These are phyloP conservation scores for Psittacula cyanocephala DNA, from an alignment of 2,113 vertebrate genomes.

Conservation along the genomic window DNA sequence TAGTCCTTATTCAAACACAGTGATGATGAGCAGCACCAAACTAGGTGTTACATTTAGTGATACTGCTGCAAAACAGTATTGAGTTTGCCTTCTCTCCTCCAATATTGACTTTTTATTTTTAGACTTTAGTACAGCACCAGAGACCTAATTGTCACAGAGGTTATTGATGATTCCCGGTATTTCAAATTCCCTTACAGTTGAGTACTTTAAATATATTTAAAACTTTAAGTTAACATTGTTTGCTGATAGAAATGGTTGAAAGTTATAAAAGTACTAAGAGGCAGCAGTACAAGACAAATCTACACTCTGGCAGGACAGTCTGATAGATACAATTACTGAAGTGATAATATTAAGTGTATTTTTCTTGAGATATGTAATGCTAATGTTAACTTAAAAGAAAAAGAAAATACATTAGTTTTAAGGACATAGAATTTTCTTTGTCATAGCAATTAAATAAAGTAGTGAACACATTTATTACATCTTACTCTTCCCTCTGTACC, in stretches of 20 bases:
- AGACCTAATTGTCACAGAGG: not conserved
- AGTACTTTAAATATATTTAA: not conserved
- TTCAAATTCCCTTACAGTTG: not conserved
- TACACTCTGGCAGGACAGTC: not conserved
- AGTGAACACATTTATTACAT: not conserved
- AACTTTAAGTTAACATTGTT: not conserved
- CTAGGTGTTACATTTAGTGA: accelerated
- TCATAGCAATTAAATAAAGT: slow-evolving; percentile 1
- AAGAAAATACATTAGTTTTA: not conserved
- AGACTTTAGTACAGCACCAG: not conserved
- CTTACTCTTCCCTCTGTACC: not conserved
- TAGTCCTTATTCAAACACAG: accelerated
- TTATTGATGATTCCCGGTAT: accelerated
- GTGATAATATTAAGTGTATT: not conserved
- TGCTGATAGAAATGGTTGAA: not conserved
- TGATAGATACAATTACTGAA: not conserved
- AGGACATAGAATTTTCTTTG: slow-evolving; percentile 2
- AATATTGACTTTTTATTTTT: not conserved
- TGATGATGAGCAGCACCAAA: not conserved
- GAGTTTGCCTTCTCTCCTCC: not conserved
- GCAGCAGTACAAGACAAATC: not conserved
- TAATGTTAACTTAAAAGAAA: not conserved
- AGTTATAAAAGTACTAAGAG: not conserved
- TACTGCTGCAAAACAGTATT: not conserved
- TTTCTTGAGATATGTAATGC: not conserved